These are phyloP conservation scores for Heliocidaris erythrogramma DNA, from an alignment of 35 echinoderm and acorn worm genomes.

Conservation along the genomic window DNA sequence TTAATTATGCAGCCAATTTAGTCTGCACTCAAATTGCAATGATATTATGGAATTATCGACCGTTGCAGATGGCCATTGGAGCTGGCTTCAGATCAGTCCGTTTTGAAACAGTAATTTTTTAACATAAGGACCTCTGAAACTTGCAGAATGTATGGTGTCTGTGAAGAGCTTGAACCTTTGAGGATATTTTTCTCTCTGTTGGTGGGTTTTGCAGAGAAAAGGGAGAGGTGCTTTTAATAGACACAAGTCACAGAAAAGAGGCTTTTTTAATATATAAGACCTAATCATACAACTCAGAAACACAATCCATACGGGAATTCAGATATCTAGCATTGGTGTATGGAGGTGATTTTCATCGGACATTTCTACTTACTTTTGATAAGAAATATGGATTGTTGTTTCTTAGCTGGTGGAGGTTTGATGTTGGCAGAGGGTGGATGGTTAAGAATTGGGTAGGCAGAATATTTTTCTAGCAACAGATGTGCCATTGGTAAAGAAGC, in stretches of 20 bases:
- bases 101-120: slow-evolving; percentile 11
- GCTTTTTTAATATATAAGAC: neutral
- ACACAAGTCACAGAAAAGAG: neutral
- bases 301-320: neutral
- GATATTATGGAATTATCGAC: neutral
- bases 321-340: neutral
- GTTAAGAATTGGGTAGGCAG: neutral
- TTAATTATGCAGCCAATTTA: neutral
- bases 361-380: slow-evolving; percentile 18
- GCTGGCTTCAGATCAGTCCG: neutral
- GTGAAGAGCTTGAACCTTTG: neutral
- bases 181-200: neutral
- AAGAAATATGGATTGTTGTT: neutral
- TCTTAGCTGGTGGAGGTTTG: neutral
- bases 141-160: neutral
- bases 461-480: neutral
- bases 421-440: neutral
- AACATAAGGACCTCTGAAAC: neutral
- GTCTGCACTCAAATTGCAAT: slow-evolving; percentile 32
- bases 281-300: neutral
- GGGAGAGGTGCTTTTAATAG: neutral
- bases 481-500: neutral
- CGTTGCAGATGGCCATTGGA: neutral
- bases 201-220: too few relatives aligned
- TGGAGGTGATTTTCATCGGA: neutral